These are phyloP conservation scores for Latrodectus geometricus DNA, from an alignment of 1,140 invertebrate genomes.

Conservation along the genomic window DNA sequence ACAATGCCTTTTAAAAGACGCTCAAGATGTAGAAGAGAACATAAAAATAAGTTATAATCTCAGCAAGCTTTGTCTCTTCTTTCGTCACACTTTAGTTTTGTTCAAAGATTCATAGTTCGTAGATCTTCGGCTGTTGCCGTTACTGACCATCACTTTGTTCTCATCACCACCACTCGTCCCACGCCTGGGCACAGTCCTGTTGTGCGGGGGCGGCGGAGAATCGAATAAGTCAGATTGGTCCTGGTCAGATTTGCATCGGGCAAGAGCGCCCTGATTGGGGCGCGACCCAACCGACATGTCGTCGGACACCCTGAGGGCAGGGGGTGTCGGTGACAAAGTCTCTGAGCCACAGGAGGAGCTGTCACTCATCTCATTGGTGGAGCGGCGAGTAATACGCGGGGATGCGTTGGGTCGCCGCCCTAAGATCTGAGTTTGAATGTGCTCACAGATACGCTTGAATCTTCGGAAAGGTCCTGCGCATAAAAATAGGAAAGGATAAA, in stretches of 20 bases:
- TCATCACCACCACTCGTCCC: background rate
- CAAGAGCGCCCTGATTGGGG: conserved; percentile 38
- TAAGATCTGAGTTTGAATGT: conserved; percentile 91
- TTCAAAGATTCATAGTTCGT: conserved; percentile 17
- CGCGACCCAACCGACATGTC: conserved; percentile 59
- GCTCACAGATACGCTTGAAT: conserved; percentile 94
- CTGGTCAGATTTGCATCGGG: conserved; percentile 64
- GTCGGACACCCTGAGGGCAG: conserved; percentile 62
- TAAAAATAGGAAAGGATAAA: too few relatives aligned
- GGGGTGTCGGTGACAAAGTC: conserved; percentile 73
- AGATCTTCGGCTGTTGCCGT: conserved; percentile 14
- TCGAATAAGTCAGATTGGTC: conserved; percentile 63
- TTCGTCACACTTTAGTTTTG: conserved; percentile 42
- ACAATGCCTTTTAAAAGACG: background rate
- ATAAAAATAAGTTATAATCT: conserved; percentile 14
- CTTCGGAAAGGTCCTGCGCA: conserved; percentile 88
- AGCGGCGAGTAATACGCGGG: conserved; percentile 75
- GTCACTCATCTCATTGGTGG: conserved; percentile 77
- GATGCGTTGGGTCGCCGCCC: conserved; percentile 73
- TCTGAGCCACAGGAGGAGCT: conserved; percentile 86
- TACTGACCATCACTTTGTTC: conserved; percentile 5
- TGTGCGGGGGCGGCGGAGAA: conserved; percentile 16
- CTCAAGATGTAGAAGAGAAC: background rate
- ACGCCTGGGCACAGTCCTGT: conserved; percentile 9
- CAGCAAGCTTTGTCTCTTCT: background rate